A percentile compares a stretch with the other conserved stretches of the same genome.
Evolutionary conservation across 2,113 vertebrate genomes (phyloP).

Genomic region (Microtus montanus): DNA sequence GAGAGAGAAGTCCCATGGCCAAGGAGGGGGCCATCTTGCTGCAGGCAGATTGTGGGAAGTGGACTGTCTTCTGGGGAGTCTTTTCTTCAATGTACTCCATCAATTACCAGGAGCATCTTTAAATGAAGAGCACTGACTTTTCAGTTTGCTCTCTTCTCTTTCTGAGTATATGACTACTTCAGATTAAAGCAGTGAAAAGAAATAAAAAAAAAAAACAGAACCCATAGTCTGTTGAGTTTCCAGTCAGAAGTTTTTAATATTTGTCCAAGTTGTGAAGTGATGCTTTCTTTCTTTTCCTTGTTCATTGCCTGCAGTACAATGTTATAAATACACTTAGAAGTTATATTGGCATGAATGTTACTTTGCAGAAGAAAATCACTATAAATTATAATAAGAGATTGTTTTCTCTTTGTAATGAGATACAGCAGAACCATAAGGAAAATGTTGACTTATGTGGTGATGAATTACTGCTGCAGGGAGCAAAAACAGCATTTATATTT

Average conservation of each 20-base stretch:
- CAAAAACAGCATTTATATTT: slow-evolving; percentile 35
- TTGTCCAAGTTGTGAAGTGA: slow-evolving; percentile 32
- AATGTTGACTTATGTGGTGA: not conserved
- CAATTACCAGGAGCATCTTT: not conserved
- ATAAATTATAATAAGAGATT: not conserved
- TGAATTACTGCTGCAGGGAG: not conserved
- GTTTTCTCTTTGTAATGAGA: slow-evolving; percentile 43
- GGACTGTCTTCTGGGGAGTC: not conserved
- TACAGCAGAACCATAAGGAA: slow-evolving; percentile 22
- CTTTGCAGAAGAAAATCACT: slow-evolving; percentile 50
- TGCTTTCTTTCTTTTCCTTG: slow-evolving; percentile 29
- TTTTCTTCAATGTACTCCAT: not conserved
- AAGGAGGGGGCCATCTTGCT: not conserved
- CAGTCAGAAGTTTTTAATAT: slow-evolving; percentile 48
- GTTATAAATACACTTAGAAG: slow-evolving; percentile 44
- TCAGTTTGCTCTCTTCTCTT: not conserved
- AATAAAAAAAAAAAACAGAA: not conserved
- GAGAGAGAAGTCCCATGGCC: not conserved
- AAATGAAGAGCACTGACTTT: not conserved
- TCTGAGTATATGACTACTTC: not conserved
- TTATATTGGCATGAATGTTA: slow-evolving; percentile 36
- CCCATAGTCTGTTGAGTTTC: slow-evolving; percentile 1
- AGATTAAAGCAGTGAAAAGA: slow-evolving; percentile 9
- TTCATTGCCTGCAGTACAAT: not conserved
- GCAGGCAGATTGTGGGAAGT: not conserved